Percentiles rank a stretch among this genome's conserved stretches.
phyloP scores from a whole-genome alignment of 2,888 invertebrate genomes.

The Timema cristinae region DNA sequence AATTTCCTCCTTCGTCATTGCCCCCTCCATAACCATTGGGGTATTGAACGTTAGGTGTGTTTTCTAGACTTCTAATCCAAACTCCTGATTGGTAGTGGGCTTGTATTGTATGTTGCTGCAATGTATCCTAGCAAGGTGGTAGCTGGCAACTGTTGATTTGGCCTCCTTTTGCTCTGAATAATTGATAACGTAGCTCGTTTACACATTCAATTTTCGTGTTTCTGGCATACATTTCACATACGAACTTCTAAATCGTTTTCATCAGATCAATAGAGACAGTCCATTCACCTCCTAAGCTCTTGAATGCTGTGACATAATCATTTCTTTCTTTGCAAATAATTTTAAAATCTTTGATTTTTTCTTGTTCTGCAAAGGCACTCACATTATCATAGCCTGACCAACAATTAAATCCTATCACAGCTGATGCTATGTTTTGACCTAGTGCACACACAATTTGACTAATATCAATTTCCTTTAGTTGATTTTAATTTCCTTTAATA shows the following conservation, averaged over 20 bases:
- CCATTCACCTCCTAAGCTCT: background rate
- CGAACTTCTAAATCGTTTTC: background rate
- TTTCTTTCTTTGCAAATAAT: no score
- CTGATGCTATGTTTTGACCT: background rate
- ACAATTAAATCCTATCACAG: background rate
- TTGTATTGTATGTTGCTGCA: constrained; percentile 1
- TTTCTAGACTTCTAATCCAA: background rate
- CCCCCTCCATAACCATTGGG: background rate
- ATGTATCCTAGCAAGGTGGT: constrained; percentile 8
- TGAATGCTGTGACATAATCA: background rate
- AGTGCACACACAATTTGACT: background rate
- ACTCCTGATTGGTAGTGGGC: background rate
- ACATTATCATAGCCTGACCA: constrained; percentile 11
- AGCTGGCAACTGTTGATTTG: background rate
- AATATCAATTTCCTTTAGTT: background rate
- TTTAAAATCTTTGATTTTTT: no score
- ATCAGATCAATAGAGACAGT: background rate
- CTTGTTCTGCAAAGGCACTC: background rate
- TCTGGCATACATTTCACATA: constrained; percentile 10
- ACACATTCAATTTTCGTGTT: constrained; percentile 13
- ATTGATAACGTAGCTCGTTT: background rate
- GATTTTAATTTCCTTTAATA: background rate
- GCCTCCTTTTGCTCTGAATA: constrained; percentile 2
- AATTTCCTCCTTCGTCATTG: background rate
- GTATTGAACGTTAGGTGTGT: background rate